Conservation (phyloP, 2,797 vertebrate genomes). For the Nyctalus aviator region DNA sequence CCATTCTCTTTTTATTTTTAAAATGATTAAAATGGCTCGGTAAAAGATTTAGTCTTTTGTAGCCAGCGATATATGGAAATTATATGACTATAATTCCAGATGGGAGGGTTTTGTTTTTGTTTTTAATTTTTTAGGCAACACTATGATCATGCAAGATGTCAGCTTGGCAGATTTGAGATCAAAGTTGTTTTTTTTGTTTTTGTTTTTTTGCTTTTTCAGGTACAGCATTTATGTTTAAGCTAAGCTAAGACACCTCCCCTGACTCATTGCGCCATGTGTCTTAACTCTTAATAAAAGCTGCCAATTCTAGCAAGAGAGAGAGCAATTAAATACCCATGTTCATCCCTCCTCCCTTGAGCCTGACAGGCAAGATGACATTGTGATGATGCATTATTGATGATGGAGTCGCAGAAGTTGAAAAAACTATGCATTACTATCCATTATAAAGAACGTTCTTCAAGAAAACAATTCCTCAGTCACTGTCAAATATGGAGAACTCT, state of each 20-base stretch:
- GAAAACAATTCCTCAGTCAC: background rate
- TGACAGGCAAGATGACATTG: slow-evolving; percentile 53
- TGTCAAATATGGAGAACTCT: background rate
- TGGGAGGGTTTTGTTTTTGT: background rate
- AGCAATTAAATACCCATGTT: background rate
- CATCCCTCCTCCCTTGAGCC: background rate
- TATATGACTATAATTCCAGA: slow-evolving; percentile 5
- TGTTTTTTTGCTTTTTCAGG: background rate
- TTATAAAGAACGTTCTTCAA: slow-evolving; percentile 1
- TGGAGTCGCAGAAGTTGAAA: background rate
- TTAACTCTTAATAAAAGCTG: slow-evolving; percentile 56
- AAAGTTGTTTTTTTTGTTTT: background rate
- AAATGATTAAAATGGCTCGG: slow-evolving; percentile 36
- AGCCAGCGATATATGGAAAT: slow-evolving; percentile 45
- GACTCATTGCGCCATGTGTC: background rate
- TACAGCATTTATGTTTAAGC: background rate
- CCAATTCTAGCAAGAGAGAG: slow-evolving; percentile 35
- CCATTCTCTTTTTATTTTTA: slow-evolving; percentile 59
- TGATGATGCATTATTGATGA: background rate
- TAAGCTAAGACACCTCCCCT: background rate
- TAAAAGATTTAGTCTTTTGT: slow-evolving; percentile 44
- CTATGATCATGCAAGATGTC: slow-evolving; percentile 13
- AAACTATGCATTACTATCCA: background rate
- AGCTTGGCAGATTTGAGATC: slow-evolving; percentile 26
- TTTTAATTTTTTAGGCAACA: background rate